Percentiles rank a stretch among this genome's conserved stretches.
These are phyloP conservation scores for Azemiops feae DNA, from an alignment of 2,113 vertebrate species.

Conservation along the genomic window DNA sequence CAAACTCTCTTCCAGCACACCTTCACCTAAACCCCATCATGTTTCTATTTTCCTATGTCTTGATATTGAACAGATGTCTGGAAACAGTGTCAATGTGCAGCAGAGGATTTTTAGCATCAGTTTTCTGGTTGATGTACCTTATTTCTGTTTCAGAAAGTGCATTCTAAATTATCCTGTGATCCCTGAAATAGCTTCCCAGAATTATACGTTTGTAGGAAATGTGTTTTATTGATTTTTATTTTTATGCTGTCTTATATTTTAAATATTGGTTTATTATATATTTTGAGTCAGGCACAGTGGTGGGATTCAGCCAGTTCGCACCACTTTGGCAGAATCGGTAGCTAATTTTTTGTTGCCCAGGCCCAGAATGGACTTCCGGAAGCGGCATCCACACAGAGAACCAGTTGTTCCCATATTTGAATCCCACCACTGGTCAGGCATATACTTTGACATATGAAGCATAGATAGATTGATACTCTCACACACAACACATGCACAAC, in stretches of 20 bases:
- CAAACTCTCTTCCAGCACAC: neutral
- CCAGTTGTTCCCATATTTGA: too few species aligned
- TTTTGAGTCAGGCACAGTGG: neutral
- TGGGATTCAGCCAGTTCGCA: too few species aligned
- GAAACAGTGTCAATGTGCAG: neutral
- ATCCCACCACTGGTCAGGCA: neutral
- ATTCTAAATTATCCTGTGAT: neutral
- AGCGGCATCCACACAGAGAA: too few species aligned
- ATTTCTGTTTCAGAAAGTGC: neutral
- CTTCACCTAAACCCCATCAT: neutral
- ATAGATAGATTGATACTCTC: neutral
- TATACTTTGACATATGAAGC: neutral
- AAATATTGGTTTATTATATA: neutral
- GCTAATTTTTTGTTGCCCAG: too few species aligned
- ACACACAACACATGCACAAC: neutral
- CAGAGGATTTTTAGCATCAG: neutral
- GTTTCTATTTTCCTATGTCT: neutral
- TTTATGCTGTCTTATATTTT: neutral
- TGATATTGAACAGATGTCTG: neutral
- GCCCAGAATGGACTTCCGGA: too few species aligned
- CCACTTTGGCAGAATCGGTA: too few species aligned
- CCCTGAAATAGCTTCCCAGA: neutral
- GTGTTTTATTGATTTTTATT: neutral
- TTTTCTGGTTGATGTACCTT: neutral
- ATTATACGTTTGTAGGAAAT: neutral